These are phyloP conservation scores for Caenorhabditis sinica DNA, from an alignment of 2,888 invertebrate genomes.

Conservation along the genomic window DNA sequence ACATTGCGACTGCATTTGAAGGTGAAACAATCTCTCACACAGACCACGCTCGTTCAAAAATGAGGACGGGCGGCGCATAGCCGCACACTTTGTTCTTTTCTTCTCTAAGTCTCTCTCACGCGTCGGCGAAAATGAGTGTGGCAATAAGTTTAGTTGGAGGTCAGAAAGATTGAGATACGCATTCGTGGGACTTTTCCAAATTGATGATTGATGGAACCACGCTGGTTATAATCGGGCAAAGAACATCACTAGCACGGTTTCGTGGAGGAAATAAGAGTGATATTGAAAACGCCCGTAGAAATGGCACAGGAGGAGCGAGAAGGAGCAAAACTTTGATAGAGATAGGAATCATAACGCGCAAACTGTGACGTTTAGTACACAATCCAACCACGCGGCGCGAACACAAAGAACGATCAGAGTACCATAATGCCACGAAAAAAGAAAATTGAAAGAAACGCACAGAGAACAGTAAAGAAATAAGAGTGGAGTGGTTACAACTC, in stretches of 20 bases:
- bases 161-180: slow-evolving; percentile 27
- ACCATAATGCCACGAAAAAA: slow-evolving; percentile 15
- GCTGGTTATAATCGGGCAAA: background rate
- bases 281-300: background rate
- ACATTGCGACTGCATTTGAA: slow-evolving; percentile 12
- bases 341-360: slow-evolving; percentile 38
- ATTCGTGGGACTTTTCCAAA: background rate
- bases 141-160: slow-evolving; percentile 35
- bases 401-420: slow-evolving; percentile 46
- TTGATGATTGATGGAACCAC: slow-evolving; percentile 18
- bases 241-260: background rate
- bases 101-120: slow-evolving; percentile 44
- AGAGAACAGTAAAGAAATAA: slow-evolving; percentile 39
- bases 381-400: slow-evolving; percentile 43
- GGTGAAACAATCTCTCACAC: slow-evolving; percentile 25
- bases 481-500: slow-evolving; percentile 9
- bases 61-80: slow-evolving; percentile 66
- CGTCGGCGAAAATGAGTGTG: slow-evolving; percentile 17
- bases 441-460: slow-evolving; percentile 7
- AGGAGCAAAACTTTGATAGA: slow-evolving; percentile 19
- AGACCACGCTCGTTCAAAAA: slow-evolving; percentile 43
- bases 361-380: slow-evolving; percentile 43
- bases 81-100: slow-evolving; percentile 45
- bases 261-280: background rate
- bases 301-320: background rate